Evolutionary conservation across 2,888 invertebrate genomes (phyloP).

Genomic region (Lacanobia wlatinum): DNA sequence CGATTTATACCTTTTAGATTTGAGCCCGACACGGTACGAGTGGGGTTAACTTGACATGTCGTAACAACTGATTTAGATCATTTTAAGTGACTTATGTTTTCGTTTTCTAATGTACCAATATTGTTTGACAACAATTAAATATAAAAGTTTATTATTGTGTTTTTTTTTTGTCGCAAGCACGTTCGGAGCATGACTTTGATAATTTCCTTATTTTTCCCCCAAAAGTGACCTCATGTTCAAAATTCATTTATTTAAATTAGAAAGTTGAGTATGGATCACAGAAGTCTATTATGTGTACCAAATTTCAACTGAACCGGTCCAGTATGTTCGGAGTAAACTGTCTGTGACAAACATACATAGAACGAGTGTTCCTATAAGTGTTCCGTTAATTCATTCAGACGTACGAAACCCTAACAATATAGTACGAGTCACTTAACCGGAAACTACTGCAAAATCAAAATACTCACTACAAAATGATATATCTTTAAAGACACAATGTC

Average conservation of each 20-base stretch:
- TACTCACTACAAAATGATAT: constrained; percentile 19
- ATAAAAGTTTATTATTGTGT: no score
- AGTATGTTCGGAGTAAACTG: not conserved
- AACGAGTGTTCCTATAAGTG: not conserved
- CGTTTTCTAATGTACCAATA: not conserved
- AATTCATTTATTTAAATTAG: not conserved
- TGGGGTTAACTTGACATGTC: constrained; percentile 63
- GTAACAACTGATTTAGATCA: constrained; percentile 59
- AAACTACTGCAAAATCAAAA: no score
- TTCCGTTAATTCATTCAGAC: not conserved
- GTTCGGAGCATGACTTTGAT: no score
- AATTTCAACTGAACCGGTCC: no score
- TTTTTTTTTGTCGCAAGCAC: no score
- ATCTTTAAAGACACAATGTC: constrained; percentile 42
- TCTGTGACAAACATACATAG: not conserved
- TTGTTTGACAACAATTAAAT: no score
- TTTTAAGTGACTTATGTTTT: constrained; percentile 49
- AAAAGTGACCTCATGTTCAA: not conserved
- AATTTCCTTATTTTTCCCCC: no score
- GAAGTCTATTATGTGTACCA: no score
- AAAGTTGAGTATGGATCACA: not conserved
- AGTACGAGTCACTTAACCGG: no score
- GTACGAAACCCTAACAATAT: no score
- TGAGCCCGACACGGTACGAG: constrained; percentile 65
- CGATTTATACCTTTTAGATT: constrained; percentile 81